These are phyloP conservation scores for Phyto melanocephala DNA, from an alignment of 2,888 invertebrate species.

Conservation along the genomic window DNA sequence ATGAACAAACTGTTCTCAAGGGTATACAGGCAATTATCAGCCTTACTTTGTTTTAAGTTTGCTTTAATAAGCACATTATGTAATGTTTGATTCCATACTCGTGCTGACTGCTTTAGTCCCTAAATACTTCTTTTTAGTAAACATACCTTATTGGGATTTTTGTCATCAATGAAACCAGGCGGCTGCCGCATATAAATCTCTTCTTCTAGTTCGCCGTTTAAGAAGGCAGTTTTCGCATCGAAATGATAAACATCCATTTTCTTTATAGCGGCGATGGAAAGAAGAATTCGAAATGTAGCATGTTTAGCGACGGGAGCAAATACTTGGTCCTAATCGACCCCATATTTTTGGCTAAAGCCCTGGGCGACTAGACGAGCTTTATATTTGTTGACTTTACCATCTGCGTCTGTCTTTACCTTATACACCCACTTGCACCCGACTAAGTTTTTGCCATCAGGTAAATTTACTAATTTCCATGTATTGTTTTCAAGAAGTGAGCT, in stretches of 20 bases:
- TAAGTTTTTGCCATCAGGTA: neutral
- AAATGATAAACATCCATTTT: constrained; percentile 12
- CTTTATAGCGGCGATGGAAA: neutral
- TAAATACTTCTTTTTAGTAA: constrained; percentile 51
- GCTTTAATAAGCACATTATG: neutral
- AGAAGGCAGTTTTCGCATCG: constrained; percentile 52
- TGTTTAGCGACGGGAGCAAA: neutral
- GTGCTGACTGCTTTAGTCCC: constrained; percentile 58
- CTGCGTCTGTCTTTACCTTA: neutral
- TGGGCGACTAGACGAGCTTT: neutral
- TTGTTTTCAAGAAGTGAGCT: neutral
- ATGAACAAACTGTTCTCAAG: no score
- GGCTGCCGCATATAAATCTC: constrained; percentile 56
- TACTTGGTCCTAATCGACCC: neutral
- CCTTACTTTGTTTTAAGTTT: constrained; percentile 10
- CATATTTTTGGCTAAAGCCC: no score
- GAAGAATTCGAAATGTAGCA: neutral
- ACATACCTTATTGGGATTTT: constrained; percentile 24
- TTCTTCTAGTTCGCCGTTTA: constrained; percentile 6
- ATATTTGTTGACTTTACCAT: neutral
- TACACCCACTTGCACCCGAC: neutral
- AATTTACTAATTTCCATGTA: no score
- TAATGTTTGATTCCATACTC: constrained; percentile 24
- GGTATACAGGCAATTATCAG: no score
- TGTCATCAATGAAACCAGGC: constrained; percentile 41